Conservation (phyloP, 2,113 vertebrate genomes). For the Cavia aperea region DNA sequence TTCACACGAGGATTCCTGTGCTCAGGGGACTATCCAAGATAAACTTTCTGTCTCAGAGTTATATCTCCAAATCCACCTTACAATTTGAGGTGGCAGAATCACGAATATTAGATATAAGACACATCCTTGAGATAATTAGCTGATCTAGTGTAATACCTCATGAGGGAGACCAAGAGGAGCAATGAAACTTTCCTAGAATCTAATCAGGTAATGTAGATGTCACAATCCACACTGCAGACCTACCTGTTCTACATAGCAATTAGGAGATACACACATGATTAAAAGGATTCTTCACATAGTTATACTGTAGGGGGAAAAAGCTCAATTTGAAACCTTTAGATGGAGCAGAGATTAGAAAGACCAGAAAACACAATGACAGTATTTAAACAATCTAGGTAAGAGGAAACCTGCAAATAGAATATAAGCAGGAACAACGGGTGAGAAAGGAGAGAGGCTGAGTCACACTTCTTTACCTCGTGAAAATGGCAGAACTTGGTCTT, state of each 20-base stretch:
- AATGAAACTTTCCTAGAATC: background rate
- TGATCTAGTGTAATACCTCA: background rate
- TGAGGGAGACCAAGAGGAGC: background rate
- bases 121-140: background rate
- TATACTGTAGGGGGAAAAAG: background rate
- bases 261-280: background rate
- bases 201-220: background rate
- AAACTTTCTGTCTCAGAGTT: background rate
- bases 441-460: background rate
- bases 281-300: background rate
- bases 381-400: background rate
- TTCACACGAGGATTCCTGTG: background rate
- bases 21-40: background rate
- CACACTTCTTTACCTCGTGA: background rate
- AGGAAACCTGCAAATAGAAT: background rate
- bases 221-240: background rate
- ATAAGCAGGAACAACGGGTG: background rate
- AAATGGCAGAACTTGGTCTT: background rate
- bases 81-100: background rate
- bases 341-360: background rate
- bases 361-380: background rate
- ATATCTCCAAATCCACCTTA: background rate
- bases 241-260: background rate
- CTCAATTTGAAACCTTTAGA: background rate
- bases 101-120: background rate